Percentiles rank a stretch among this genome's conserved stretches.
Conservation (phyloP, 2,888 invertebrate genomes). For the Drosophila nigricruria region DNA sequence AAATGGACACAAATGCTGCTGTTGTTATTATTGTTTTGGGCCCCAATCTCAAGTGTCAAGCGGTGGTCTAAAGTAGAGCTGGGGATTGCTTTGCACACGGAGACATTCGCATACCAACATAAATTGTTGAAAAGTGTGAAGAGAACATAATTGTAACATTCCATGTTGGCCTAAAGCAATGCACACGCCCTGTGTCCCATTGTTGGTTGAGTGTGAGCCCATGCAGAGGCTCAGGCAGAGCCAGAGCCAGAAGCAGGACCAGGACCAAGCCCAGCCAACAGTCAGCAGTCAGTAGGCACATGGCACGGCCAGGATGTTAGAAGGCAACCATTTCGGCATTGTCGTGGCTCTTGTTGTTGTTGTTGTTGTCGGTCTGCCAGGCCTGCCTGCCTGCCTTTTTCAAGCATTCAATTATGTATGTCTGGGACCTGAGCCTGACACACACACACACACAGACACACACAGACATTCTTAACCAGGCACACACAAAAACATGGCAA, state of each 20-base stretch:
- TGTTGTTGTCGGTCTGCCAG: conserved; percentile 52
- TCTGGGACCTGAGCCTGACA: conserved; percentile 78
- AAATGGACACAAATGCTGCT: conserved; percentile 26
- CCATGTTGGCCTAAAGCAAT: conserved; percentile 81
- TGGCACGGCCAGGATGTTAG: conserved; percentile 64
- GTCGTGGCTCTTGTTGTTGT: conserved; percentile 21
- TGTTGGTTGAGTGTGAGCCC: conserved; percentile 21
- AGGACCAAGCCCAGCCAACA: conserved; percentile 25
- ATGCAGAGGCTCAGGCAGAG: conserved; percentile 7
- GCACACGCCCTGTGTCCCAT: conserved; percentile 60
- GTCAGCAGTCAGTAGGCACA: conserved; percentile 44
- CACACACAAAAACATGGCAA: conserved; percentile 72
- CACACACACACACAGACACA: conserved; percentile 57
- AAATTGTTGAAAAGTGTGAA: conserved; percentile 81
- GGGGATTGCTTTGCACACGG: conserved; percentile 47
- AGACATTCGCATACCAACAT: conserved; percentile 80
- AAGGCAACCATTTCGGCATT: conserved; percentile 54
- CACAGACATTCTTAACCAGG: conserved; percentile 29
- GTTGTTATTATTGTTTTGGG: conserved; percentile 57
- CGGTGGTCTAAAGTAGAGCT: conserved; percentile 51
- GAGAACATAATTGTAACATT: conserved; percentile 81
- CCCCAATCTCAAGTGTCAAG: conserved; percentile 71
- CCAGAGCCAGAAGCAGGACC: not conserved
- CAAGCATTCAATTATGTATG: conserved; percentile 81
- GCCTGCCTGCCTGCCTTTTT: conserved; percentile 67